Base-by-base conservation (phyloP, 2,888 invertebrate species). In the Lepidochrysops patricia region DNA sequence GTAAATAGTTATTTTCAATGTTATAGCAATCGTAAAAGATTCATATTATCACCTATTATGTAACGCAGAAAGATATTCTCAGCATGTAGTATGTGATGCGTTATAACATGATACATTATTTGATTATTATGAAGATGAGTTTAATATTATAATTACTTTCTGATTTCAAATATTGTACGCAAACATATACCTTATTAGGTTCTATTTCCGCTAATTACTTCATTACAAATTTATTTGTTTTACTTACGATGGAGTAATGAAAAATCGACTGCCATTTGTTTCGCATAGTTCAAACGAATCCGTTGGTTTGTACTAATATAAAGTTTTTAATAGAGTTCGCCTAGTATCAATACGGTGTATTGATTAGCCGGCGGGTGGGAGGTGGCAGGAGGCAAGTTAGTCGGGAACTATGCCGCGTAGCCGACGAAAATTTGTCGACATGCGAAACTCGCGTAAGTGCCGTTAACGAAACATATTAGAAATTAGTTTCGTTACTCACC, bases 401-500 rank as follows among this genome's bases (percentile, higher is more conserved):
- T 79, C 79, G 66, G 62, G 60, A 64, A 85, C 79, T 83, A 82
- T 82, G 79, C 70, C 63, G 67, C 61, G 72, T 70, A 71, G 67
- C 65, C 66, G 63, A 61, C 70, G 77, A 77, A 82, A 82, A 80
- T 82, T 81, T 75, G 70, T 72, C 69, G 70, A 71, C 71, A 75
- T 68, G 68, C 65, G 68, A 67, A 80, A 81, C 82, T 80, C 75
- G 74, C 75, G 75, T 74, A 82, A 84, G 79, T 83, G 82, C 80
- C 78, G 79, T 80, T 85, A 81, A 80, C 81, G 79, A 77, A 83
- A 84, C 78, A 81, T 82, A 85, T 82, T 82, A 81, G 80, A 82
- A 80, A 86, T 84, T 83, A 80, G 83, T 83, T 78, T 72, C 74
- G 75, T 80, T 81, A 80, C 77, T 80, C 75, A 75, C 78, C 71